Conservation (phyloP, 1,140 invertebrate species). For the Bombus polaris region DNA sequence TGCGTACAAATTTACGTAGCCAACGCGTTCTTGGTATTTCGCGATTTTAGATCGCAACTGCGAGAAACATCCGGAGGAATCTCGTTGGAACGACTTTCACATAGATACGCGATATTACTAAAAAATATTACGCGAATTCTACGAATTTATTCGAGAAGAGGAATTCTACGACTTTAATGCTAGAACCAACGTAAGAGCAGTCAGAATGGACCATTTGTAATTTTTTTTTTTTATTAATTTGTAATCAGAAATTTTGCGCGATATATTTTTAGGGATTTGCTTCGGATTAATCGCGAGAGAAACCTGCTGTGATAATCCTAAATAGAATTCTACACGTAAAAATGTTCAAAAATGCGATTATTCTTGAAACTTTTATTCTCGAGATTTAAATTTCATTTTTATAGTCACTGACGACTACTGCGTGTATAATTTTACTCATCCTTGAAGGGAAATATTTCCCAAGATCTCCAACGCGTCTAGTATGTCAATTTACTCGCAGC, state of each 20-base stretch:
- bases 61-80: too few species aligned
- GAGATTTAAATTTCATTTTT: too few species aligned
- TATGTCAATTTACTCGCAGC: neutral
- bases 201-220: too few species aligned
- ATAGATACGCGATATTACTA: too few species aligned
- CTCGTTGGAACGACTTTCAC: too few species aligned
- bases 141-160: neutral
- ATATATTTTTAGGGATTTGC: too few species aligned
- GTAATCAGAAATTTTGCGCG: too few species aligned
- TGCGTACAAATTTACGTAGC: constrained; percentile 35
- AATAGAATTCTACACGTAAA: too few species aligned
- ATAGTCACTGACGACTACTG: rapidly evolving
- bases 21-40: constrained; percentile 7
- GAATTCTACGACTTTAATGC: too few species aligned
- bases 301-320: too few species aligned
- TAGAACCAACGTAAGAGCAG: too few species aligned
- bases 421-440: neutral
- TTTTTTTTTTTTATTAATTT: too few species aligned
- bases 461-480: neutral
- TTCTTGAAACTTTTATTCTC: neutral
- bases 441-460: neutral
- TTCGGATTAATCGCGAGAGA: neutral
- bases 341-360: neutral
- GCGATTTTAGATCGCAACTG: neutral
- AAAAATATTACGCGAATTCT: neutral